Base-by-base conservation (phyloP, 2,888 invertebrate genomes). In the Orthosia cruda region DNA sequence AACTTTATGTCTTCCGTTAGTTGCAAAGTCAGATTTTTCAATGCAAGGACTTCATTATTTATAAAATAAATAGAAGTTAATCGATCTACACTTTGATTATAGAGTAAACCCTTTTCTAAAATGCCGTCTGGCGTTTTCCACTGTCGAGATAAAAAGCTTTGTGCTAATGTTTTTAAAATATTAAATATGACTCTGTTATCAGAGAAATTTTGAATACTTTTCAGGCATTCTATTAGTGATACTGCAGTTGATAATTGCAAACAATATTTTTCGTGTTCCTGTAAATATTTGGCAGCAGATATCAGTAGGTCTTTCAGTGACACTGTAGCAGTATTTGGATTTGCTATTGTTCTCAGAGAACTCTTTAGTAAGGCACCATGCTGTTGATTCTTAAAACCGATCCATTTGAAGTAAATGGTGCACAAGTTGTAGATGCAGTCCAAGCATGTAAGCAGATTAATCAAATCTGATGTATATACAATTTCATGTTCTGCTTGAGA, bases 101-200 rank as follows among this genome's bases (percentile, higher is more conserved):
- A 97, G 73, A 95, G 90, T 15, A 98, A 95, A 18, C 98, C 98
- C 81, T 97, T 97, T 89, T 98, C 98, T 70, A 96, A 91, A 77
- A 94, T 89, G 4, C 98, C 98, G 85, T 97, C 97, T 57, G 95
- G 92, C 78, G 97, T 97, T 86, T 97, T 97, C 98, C 98, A 98
- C 80, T 97, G 97, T 71, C 97, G 97, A 52, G 96, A 97, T 83
- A 98, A 94, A 85, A 98, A 95, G 57, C 88, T 92, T 61, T 93
- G 90, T 23, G 96, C 92, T 85, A 96, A 88, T 74, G 95, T 92
- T 88, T 92, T 93, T 69, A 97, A 91, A 85, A 97, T 96, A 79
- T 95, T 96, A 23, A 94, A 89, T 32, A 96, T 85, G 15, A 93
- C 92, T 57, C 90, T 91, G 81, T 92, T 95, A 32, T 96, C 94